A percentile compares a stretch with the other conserved stretches of the same genome.
phyloP scores from a whole-genome alignment of 2,113 vertebrate genomes.

The Stegostoma tigrinum region DNA sequence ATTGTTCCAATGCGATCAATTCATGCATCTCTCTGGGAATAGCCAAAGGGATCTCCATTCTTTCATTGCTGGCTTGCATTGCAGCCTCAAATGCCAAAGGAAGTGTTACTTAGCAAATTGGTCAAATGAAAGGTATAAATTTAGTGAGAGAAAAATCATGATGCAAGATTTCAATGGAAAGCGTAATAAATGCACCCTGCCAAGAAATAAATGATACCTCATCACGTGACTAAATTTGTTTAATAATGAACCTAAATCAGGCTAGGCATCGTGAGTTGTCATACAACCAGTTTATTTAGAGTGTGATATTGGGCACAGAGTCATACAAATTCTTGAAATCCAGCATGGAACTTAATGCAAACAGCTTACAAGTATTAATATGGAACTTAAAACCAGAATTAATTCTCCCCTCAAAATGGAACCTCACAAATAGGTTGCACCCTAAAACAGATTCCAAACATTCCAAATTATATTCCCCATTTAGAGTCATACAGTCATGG shows the following conservation, averaged over 20 bases:
- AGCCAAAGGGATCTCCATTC: neutral
- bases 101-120: neutral
- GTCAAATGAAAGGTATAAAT: neutral
- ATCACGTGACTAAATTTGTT: neutral
- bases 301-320: neutral
- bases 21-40: conserved; percentile 6
- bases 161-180: conserved; percentile 7
- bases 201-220: neutral
- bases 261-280: neutral
- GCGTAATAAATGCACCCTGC: neutral
- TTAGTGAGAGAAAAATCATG: neutral
- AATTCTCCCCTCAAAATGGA: neutral
- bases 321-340: neutral
- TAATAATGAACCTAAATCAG: neutral
- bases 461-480: neutral
- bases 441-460: neutral
- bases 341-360: neutral
- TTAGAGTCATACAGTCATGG: too few relatives aligned
- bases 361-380: neutral
- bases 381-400: neutral
- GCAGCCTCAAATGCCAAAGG: neutral
- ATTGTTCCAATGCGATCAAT: neutral
- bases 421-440: neutral
- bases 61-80: neutral
- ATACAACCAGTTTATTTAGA: neutral